A percentile compares a stretch with the other conserved stretches of the same genome.
Conservation (phyloP, 2,888 invertebrate species). For the Drosophila borborema region DNA sequence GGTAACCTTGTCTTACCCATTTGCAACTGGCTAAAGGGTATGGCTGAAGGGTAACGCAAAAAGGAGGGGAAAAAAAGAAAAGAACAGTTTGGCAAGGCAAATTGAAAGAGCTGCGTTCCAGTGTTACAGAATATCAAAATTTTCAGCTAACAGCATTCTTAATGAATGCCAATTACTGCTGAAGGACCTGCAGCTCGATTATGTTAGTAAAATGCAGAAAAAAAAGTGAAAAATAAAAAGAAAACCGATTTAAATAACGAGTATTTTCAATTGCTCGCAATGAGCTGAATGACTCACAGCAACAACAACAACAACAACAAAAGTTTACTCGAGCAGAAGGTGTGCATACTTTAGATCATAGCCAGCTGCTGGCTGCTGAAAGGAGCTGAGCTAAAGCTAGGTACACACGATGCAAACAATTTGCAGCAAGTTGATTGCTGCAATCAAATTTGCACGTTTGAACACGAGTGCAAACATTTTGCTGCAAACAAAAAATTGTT, state of each 20-base stretch:
- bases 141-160: conserved; percentile 29
- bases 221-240: not conserved
- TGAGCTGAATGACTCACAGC: not conserved
- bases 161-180: conserved; percentile 55
- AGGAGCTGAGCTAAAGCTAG: not conserved
- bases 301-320: not conserved
- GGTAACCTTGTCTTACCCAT: not conserved
- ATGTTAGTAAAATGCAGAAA: conserved; percentile 15
- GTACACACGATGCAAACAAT: no score
- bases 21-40: not conserved
- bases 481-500: no score
- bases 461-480: no score
- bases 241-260: conserved; percentile 39
- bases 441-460: no score
- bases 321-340: conserved; percentile 8
- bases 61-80: conserved; percentile 8
- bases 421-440: no score
- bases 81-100: conserved; percentile 58
- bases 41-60: not conserved
- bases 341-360: conserved; percentile 2
- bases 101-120: conserved; percentile 38
- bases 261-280: conserved; percentile 38
- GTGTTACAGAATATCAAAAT: conserved; percentile 16
- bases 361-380: conserved; percentile 14
- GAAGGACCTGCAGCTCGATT: conserved; percentile 42